Evolutionary conservation across 1,140 invertebrate species (phyloP).

Genomic region (Notospermus geniculatus): DNA sequence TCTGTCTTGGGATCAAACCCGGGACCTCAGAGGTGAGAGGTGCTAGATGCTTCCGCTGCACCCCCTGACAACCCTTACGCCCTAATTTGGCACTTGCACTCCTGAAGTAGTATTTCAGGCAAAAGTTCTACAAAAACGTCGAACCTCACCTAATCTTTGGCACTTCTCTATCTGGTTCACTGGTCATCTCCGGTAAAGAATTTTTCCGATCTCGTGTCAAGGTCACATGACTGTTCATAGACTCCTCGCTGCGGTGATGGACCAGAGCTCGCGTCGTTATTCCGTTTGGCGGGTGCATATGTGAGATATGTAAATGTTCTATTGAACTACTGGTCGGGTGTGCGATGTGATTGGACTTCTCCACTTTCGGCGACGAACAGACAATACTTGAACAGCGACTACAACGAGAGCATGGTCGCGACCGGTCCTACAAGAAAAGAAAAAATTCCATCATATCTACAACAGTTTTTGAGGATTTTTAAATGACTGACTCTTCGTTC

Average conservation of each 20-base stretch:
- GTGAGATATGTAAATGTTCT: constrained; percentile 2
- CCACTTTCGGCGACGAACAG: constrained; percentile 43
- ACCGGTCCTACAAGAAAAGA: constrained; percentile 34
- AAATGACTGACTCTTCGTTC: no score
- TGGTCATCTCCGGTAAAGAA: constrained; percentile 36
- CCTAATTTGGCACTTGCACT: no score
- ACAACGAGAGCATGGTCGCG: constrained; percentile 45
- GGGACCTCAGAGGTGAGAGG: no score
- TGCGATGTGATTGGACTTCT: constrained; percentile 9
- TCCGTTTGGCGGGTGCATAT: constrained; percentile 15
- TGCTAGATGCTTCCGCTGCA: no score
- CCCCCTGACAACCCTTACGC: no score
- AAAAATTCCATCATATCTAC: no score
- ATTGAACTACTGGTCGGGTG: constrained; percentile 7
- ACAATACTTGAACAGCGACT: constrained; percentile 46
- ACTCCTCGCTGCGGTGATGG: constrained; percentile 9
- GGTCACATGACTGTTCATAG: not conserved
- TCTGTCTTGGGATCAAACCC: no score
- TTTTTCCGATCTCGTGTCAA: constrained; percentile 24
- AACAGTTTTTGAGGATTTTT: no score
- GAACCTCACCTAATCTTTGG: constrained; percentile 26
- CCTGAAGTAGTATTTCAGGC: no score
- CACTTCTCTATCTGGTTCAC: constrained; percentile 27
- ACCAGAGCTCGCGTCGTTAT: constrained; percentile 27
- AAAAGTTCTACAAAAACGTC: not conserved